Conservation (phyloP, 2,113 vertebrate genomes). For the Elaphurus davidianus region DNA sequence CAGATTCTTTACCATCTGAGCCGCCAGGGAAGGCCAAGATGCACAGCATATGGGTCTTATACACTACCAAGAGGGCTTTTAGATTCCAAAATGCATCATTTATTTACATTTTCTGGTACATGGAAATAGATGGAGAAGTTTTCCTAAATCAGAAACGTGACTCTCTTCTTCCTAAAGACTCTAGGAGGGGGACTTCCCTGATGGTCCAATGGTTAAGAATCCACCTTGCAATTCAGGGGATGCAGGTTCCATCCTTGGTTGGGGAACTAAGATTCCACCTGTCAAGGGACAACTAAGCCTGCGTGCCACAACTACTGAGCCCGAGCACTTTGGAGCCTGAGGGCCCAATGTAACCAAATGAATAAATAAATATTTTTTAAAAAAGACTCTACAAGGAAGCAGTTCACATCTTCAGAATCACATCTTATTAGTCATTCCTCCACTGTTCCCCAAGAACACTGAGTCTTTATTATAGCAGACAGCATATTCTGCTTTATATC, state of each 20-base stretch:
- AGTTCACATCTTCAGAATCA: not conserved
- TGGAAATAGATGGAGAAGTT: not conserved
- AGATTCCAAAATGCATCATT: not conserved
- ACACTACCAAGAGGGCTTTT: not conserved
- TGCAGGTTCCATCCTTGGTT: no score
- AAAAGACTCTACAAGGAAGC: not conserved
- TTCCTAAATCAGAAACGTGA: not conserved
- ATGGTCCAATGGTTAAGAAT: no score
- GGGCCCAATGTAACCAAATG: no score
- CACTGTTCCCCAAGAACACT: not conserved
- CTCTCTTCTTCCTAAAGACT: not conserved
- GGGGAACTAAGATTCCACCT: no score
- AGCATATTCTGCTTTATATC: not conserved
- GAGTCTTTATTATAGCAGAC: not conserved
- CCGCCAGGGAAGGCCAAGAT: not conserved
- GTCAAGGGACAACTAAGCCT: no score
- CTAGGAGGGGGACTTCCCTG: not conserved
- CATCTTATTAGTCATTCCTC: not conserved
- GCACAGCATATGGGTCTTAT: not conserved
- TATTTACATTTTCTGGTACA: not conserved
- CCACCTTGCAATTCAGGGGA: no score
- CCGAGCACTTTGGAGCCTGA: no score
- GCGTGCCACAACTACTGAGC: no score
- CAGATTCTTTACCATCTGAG: no score
- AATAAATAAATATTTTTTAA: no score